Base-by-base conservation (phyloP, 2,113 vertebrate genomes). In the Sciurus niger region DNA sequence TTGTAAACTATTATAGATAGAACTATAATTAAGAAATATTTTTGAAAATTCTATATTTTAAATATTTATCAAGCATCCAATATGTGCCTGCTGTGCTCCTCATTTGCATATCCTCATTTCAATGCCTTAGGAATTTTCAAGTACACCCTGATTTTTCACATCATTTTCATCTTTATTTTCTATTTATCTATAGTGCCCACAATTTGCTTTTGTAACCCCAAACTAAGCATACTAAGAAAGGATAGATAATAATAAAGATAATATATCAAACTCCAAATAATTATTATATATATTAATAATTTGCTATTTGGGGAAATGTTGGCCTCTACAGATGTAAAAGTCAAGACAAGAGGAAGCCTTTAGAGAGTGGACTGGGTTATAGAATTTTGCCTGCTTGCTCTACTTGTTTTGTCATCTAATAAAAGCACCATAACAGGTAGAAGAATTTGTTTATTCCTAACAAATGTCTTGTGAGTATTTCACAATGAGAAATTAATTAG, bases 401-500 rank as follows among this genome's bases (percentile, higher is more conserved):
- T n/a, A 77, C 11, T 72, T 58, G 28, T 70, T 76, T 80, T 67
- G 7, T n/a, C 51, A 58, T 77, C 30, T 53, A 37, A 67, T 53
- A 86, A 79, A 97, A 93, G 63, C 60, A 87, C 32, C 2, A 0
- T 46, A 87, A 84, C 37, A 90, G 46, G 34, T 28, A 6, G n/a
- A 46, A 82, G 43, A 94, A 22, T 95, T 78, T 63, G 53, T 90
- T 88, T 85, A 70, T 94, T 84, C 67, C 48, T 78, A 95, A 87
- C 28, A 79, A 93, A 84, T 68, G 53, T 46, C 79, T 90, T 87
- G 28, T 88, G 89, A 95, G 7, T 88, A 11, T 68, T 87, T 85
- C 65, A 94, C 95, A 95, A 91, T 78, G 55, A 95, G 83, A 96
- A 93, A 90, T 90, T 96, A 93, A 95, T 95, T 91, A 85, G 73